Conservation (phyloP, 2,888 invertebrate species). For the Melolontha melolontha region DNA sequence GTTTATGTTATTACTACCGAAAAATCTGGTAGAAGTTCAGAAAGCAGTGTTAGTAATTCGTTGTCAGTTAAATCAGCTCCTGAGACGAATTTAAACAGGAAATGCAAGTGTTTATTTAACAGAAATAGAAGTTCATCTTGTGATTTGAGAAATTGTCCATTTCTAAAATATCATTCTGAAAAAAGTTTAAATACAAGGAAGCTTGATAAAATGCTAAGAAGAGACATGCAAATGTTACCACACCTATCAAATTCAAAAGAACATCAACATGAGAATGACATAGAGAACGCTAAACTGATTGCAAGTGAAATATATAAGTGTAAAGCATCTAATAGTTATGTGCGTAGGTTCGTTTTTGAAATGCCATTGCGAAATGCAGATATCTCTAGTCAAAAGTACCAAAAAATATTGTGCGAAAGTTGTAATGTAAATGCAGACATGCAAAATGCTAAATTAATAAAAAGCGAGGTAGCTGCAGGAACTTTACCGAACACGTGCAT, state of each 20-base stretch:
- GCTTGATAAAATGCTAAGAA: slow-evolving; percentile 9
- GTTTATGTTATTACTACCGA: slow-evolving; percentile 57
- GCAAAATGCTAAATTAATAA: slow-evolving; percentile 38
- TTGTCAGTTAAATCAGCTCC: background rate
- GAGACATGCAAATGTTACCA: slow-evolving; percentile 12
- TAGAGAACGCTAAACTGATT: slow-evolving; percentile 35
- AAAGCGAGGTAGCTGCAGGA: slow-evolving; percentile 31
- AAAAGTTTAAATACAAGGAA: slow-evolving; percentile 3
- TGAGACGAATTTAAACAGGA: background rate
- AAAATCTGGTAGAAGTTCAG: slow-evolving; percentile 35
- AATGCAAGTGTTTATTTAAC: slow-evolving; percentile 11
- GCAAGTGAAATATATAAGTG: slow-evolving; percentile 38
- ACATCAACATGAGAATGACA: slow-evolving; percentile 4
- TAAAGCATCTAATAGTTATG: slow-evolving; percentile 32
- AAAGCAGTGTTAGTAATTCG: background rate
- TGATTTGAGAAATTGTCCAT: slow-evolving; percentile 23
- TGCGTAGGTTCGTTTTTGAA: slow-evolving; percentile 43
- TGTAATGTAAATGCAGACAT: slow-evolving; percentile 30
- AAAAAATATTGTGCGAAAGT: background rate
- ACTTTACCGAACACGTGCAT: slow-evolving; percentile 32
- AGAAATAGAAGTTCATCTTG: slow-evolving; percentile 4
- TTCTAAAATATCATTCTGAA: slow-evolving; percentile 9
- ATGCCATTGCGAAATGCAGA: slow-evolving; percentile 29
- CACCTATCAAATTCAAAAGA: slow-evolving; percentile 7
- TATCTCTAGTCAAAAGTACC: background rate